Evolutionary conservation across 2,888 invertebrate species (phyloP).

Genomic region (Muscina levida): DNA sequence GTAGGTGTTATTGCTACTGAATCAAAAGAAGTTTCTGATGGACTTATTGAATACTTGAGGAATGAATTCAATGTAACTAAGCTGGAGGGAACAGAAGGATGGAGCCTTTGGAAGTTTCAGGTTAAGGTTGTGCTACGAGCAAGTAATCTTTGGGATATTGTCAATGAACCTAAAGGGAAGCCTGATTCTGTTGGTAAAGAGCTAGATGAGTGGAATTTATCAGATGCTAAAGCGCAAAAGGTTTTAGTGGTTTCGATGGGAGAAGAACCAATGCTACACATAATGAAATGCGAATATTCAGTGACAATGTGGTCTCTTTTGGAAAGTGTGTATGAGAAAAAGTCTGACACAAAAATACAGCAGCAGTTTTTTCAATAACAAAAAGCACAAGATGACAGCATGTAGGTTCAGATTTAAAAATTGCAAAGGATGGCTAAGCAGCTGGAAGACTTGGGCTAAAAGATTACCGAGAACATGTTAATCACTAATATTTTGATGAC

Average conservation of each 20-base stretch:
- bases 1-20: no score
- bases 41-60: neutral
- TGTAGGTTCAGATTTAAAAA: conserved; percentile 64
- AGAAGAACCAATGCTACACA: no score
- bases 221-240: neutral
- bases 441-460: no score
- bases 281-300: no score
- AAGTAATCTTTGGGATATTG: conserved; percentile 32
- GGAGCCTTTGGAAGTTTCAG: conserved; percentile 44
- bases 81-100: conserved; percentile 26
- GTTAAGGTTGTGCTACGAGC: conserved; percentile 28
- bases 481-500: no score
- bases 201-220: neutral
- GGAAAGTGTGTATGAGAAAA: no score
- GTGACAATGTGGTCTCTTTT: no score
- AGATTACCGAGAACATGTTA: no score
- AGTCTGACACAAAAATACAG: neutral
- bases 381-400: neutral
- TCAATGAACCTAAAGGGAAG: conserved; percentile 23
- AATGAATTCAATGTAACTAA: conserved; percentile 12
- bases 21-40: no score
- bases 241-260: neutral
- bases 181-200: neutral
- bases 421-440: no score
- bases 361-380: neutral